Conservation (phyloP, 2,113 vertebrate genomes). For the Odobenus rosmarus region DNA sequence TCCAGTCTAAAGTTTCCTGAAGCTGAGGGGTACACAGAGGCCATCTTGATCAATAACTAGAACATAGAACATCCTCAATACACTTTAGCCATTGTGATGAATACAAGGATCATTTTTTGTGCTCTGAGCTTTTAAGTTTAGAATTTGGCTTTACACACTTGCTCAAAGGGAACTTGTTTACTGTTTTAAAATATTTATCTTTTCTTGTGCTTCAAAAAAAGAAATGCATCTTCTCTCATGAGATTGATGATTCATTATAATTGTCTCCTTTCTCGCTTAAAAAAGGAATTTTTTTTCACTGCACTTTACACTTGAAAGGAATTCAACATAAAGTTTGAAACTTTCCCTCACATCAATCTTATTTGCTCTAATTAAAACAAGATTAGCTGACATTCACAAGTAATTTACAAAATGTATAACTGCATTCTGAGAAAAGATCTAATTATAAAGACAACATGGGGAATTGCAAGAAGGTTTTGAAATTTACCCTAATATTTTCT, state of each 20-base stretch:
- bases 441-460: conserved; percentile 71
- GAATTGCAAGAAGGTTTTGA: conserved; percentile 60
- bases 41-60: not conserved
- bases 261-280: conserved; percentile 46
- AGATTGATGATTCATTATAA: not conserved
- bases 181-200: conserved; percentile 16
- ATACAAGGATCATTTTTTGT: not conserved
- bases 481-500: conserved; percentile 60
- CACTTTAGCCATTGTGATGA: not conserved
- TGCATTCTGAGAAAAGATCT: conserved; percentile 62
- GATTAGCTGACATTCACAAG: conserved; percentile 74
- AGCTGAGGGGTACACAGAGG: not conserved
- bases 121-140: not conserved
- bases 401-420: conserved; percentile 77
- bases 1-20: not conserved
- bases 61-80: not conserved
- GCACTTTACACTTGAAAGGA: conserved; percentile 72
- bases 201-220: not conserved
- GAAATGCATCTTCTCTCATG: not conserved
- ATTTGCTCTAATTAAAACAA: conserved; percentile 81
- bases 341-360: conserved; percentile 68
- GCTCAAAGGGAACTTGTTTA: conserved; percentile 29
- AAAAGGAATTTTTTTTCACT: conserved; percentile 31
- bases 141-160: not conserved
- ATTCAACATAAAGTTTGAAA: conserved; percentile 71